These are phyloP conservation scores for Tetragonisca angustula DNA, from an alignment of 2,888 invertebrate genomes.

Conservation along the genomic window DNA sequence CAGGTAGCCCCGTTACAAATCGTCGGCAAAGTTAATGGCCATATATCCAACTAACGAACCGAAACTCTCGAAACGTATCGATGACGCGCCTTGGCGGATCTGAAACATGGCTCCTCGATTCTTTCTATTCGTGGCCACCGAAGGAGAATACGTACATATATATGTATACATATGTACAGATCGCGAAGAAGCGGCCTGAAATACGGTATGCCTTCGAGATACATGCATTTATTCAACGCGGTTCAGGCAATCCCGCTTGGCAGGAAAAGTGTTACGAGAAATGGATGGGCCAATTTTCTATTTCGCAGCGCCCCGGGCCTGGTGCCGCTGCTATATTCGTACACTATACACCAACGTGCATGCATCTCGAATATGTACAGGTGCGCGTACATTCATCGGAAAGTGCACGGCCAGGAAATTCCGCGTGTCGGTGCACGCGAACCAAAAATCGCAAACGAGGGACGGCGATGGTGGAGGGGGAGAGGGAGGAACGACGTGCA, in stretches of 20 bases:
- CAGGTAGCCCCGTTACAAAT: too few species aligned
- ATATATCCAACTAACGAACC: constrained; percentile 27
- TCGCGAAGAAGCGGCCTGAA: constrained; percentile 48
- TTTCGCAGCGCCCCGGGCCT: constrained; percentile 72
- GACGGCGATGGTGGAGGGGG: neutral
- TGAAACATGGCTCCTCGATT: constrained; percentile 51
- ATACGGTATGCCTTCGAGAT: constrained; percentile 71
- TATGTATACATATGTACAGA: neutral
- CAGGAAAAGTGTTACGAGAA: constrained; percentile 77
- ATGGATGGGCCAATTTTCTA: constrained; percentile 82
- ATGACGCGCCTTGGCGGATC: constrained; percentile 46
- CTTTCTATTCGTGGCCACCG: constrained; percentile 24
- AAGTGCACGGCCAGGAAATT: constrained; percentile 23
- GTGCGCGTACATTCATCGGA: constrained; percentile 15
- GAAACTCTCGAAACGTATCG: constrained; percentile 10
- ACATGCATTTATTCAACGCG: constrained; percentile 80
- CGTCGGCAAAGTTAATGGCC: neutral
- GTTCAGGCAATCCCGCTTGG: constrained; percentile 73
- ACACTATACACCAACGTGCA: constrained; percentile 59
- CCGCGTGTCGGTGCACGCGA: neutral
- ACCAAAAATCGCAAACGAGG: constrained; percentile 27
- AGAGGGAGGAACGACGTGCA: neutral
- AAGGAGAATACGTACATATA: constrained; percentile 34
- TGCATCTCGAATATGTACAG: constrained; percentile 18
- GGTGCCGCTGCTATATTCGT: constrained; percentile 58